Evolutionary conservation across 2,797 vertebrate genomes (phyloP), one percentile per base, ranked within the genome.

Genomic region (Pempheris klunzingeri): DNA sequence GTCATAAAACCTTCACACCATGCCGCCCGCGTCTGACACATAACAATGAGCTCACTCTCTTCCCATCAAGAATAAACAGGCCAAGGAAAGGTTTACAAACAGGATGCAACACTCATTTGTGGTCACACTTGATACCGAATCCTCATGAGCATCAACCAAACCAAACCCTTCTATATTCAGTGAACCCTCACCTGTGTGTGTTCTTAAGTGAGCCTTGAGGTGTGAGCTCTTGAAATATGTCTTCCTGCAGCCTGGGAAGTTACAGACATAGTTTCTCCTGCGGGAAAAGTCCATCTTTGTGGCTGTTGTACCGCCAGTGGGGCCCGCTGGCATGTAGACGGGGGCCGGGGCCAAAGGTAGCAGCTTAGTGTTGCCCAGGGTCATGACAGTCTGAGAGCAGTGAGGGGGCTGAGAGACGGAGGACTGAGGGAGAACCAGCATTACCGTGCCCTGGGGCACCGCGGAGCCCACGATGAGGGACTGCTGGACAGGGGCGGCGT

Each of bases 221-320:
- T 99, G 98, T 1, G 98, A 99, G 69, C 98, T 99, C 92, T 99
- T 99, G 90, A 99, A 99, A 84, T 99, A 99, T 0, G 98, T 99
- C 93, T 99, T 99, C 84, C 96, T 96, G 92, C 98, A 99, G 53
- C 97, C 97, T 0, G 96, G 94, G 63, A 97, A 99, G 93, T 85
- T 96, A 78, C 98, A 99, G 22, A 99, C 90, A 0, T 99, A 99
- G 92, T 98, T 99, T 44, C 98, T 97, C 81, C 98, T 94, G 72
- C 98, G 96, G 52, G 96, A 98, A 72, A 99, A 99, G 94, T 99
- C 98, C 74, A 96, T 89, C 90, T 97, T 96, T 70, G 96, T 92
- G 24, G 90, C 5, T 0, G 93, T 88, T 0, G 84, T 24, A 39
- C 67, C 26, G n/a, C 88, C 54, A 82, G 90, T 94, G 83, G 96